Percentiles rank a stretch among this genome's conserved stretches.
phyloP scores from a whole-genome alignment of 2,888 invertebrate genomes.

The Orthosia gothica region DNA sequence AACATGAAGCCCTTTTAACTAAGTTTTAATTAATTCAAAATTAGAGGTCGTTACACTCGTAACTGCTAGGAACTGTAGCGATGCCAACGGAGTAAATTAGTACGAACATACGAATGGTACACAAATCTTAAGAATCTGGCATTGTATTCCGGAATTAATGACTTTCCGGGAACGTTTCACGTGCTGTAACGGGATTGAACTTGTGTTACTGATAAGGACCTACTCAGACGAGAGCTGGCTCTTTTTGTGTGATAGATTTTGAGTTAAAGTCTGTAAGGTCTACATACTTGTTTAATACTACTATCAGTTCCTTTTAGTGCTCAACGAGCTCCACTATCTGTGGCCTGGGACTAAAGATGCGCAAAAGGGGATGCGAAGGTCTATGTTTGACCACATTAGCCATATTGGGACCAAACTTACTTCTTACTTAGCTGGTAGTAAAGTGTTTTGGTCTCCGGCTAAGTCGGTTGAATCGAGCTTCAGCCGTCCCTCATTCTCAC shows the following conservation, averaged over 20 bases:
- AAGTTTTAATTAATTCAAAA: constrained; percentile 63
- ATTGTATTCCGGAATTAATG: constrained; percentile 49
- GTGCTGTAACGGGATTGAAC: constrained; percentile 17
- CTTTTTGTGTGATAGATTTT: background rate
- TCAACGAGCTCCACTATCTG: too few relatives aligned
- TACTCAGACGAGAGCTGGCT: background rate
- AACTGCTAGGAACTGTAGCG: constrained; percentile 34
- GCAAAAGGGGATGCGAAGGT: too few relatives aligned
- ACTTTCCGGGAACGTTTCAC: constrained; percentile 4
- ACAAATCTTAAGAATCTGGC: constrained; percentile 57
- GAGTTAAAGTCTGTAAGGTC: background rate
- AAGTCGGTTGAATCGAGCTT: too few relatives aligned
- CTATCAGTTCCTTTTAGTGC: too few relatives aligned
- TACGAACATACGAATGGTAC: constrained; percentile 59
- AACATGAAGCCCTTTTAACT: constrained; percentile 42
- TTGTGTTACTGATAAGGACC: background rate
- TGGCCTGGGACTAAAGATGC: too few relatives aligned
- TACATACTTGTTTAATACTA: too few relatives aligned
- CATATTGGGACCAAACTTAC: too few relatives aligned
- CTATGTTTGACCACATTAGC: too few relatives aligned
- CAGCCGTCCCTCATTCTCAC: too few relatives aligned
- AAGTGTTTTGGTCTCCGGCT: too few relatives aligned
- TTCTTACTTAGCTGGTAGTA: too few relatives aligned
- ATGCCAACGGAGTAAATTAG: constrained; percentile 39
- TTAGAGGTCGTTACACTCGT: constrained; percentile 28